Base-by-base conservation (phyloP, 2,888 invertebrate genomes). In the Troides oblongomaculatus region DNA sequence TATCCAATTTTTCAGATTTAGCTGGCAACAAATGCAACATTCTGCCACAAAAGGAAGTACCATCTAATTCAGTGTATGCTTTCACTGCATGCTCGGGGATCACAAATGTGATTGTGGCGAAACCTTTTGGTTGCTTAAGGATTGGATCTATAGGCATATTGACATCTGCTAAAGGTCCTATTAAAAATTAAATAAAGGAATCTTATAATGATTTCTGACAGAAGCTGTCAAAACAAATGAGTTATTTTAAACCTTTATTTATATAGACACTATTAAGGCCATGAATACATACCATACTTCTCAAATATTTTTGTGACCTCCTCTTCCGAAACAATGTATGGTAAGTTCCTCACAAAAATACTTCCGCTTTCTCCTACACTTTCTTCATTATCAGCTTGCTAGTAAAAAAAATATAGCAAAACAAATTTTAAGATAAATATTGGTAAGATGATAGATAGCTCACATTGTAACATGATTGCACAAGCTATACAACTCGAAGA, bases 71-170 rank as follows among this genome's bases (percentile, higher is more conserved):
- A 0, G 95, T 93, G 83, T 96, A 99, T 0, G 99, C 99, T 78
- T 94, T 95, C 0, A 97, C 95, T 0, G 99, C 99, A 87, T 99
- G 96, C 83, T 99, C 99, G 0, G 99, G 98, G 93, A 99, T 96
- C 82, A 99, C 92, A 84, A 95, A 99, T 0, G 98, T 97, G 0
- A 99, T 94, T 0, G 97, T 96, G 0, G 98, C 99, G 86, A 98
- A 99, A 0, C 99, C 99, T 89, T 99, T 99, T 18, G 95, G 94
- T 84, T 96, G 96, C 57, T 98, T 95, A 0, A 96, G 96, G 1
- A 94, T 82, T 67, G 94, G 93, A 85, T 99, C 99, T 68, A 99
- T 94, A 0, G 99, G 99, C 81, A 99, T 92, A 86, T 95, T 96
- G 0, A 99, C 94, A 86, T 99, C 99, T 0, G 97, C 94, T 56